A percentile compares a stretch with the other conserved stretches of the same genome.
Conservation (phyloP, 2,888 invertebrate species). For the Altica lythri region DNA sequence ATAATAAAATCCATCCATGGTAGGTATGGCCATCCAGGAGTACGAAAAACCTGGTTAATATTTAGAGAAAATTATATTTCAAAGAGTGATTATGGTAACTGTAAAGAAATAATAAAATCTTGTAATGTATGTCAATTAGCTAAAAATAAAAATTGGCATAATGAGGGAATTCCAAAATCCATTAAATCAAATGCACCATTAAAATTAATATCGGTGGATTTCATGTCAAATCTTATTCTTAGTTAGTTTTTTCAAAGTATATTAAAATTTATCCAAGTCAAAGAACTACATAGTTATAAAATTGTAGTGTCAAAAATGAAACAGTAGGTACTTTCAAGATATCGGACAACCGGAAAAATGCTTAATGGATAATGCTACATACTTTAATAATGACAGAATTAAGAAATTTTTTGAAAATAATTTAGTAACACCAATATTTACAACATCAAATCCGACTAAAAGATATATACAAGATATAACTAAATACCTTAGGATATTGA, state of each 20-base stretch:
- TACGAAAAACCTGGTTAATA: neutral
- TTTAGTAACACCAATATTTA: neutral
- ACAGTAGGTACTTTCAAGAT: neutral
- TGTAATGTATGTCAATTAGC: constrained; percentile 12
- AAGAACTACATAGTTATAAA: neutral
- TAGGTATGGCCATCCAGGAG: neutral
- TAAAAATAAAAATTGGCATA: constrained; percentile 12
- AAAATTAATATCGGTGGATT: constrained; percentile 16
- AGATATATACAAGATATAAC: constrained; percentile 2
- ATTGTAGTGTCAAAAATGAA: too few relatives aligned
- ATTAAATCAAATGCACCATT: neutral
- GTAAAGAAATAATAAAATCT: constrained; percentile 1
- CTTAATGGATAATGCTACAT: neutral
- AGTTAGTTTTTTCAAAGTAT: constrained; percentile 24
- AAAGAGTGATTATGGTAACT: neutral
- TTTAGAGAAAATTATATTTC: constrained; percentile 1
- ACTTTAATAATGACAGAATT: neutral
- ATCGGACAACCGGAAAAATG: neutral
- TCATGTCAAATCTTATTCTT: neutral
- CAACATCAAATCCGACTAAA: neutral
- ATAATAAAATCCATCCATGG: neutral
- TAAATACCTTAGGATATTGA: neutral
- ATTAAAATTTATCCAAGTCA: constrained; percentile 13
- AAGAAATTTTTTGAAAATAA: neutral
- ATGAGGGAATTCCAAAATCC: constrained; percentile 3